A percentile compares a stretch with the other conserved stretches of the same genome.
These are phyloP conservation scores for Tortrix viridana DNA, from an alignment of 2,888 invertebrate genomes.

Conservation along the genomic window DNA sequence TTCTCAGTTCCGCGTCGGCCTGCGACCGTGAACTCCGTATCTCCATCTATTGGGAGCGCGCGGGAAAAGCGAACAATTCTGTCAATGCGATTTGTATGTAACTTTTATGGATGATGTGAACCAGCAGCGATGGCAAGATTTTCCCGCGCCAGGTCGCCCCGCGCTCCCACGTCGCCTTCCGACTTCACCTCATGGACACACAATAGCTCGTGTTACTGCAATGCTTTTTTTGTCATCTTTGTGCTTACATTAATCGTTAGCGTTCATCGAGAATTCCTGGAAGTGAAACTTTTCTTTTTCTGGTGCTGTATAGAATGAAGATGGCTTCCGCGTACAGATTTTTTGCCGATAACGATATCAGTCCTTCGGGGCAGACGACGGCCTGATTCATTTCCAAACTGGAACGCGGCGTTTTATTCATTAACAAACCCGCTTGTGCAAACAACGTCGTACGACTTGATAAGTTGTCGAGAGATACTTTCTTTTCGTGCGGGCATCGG, in stretches of 20 bases:
- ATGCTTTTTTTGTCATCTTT: conserved; percentile 65
- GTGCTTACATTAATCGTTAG: conserved; percentile 70
- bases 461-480: conserved; percentile 42
- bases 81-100: conserved; percentile 44
- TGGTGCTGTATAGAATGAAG: conserved; percentile 62
- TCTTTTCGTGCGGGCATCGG: conserved; percentile 36
- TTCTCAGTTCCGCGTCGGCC: conserved; percentile 46
- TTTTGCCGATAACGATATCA: conserved; percentile 59
- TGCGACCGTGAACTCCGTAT: conserved; percentile 40
- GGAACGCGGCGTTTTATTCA: conserved; percentile 50
- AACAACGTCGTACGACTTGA: conserved; percentile 40
- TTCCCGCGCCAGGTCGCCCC: conserved; percentile 72
- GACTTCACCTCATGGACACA: conserved; percentile 67
- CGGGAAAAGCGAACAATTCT: conserved; percentile 37
- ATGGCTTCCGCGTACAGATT: conserved; percentile 69
- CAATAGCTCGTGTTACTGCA: conserved; percentile 71
- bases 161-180: conserved; percentile 76
- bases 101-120: conserved; percentile 59
- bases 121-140: conserved; percentile 53
- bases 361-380: conserved; percentile 59
- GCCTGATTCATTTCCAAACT: conserved; percentile 63
- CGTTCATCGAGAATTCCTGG: conserved; percentile 70
- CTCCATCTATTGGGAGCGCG: conserved; percentile 42
- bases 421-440: conserved; percentile 43
- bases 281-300: conserved; percentile 72